Percentiles rank a stretch among this genome's conserved stretches.
phyloP scores from a whole-genome alignment of 2,113 vertebrate genomes.

The Mobula hypostoma region DNA sequence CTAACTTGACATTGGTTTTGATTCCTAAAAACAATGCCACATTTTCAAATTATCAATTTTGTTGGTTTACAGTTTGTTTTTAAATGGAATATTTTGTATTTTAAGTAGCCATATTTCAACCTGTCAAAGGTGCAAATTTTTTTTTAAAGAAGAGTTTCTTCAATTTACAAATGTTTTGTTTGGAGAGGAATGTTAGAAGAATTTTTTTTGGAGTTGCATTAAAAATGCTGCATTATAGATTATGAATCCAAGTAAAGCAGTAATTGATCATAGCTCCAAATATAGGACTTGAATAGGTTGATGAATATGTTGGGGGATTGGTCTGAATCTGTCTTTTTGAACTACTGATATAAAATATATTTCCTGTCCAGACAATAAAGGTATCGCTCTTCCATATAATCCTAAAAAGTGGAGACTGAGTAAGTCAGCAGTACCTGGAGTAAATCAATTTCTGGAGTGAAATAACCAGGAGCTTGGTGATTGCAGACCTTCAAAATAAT shows the following conservation, averaged over 20 bases:
- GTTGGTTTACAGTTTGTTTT: neutral
- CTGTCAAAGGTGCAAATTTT: neutral
- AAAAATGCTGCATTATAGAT: neutral
- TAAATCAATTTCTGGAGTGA: neutral
- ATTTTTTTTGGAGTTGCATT: neutral
- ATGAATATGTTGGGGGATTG: neutral
- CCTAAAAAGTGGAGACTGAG: neutral
- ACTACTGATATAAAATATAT: neutral
- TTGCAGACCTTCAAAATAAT: neutral
- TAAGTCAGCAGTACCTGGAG: neutral
- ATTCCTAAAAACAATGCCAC: neutral
- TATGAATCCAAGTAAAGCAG: neutral
- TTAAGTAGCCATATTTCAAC: neutral
- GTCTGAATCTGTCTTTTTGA: neutral
- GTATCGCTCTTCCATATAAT: neutral
- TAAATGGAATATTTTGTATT: neutral
- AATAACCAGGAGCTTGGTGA: neutral
- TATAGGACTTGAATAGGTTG: neutral
- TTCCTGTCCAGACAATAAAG: neutral
- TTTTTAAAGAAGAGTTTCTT: neutral
- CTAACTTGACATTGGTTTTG: neutral
- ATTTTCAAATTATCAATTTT: neutral
- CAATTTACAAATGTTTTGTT: neutral
- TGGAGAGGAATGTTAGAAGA: neutral
- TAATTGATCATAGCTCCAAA: neutral